Evolutionary conservation across 2,888 invertebrate species (phyloP), one percentile per base, ranked within the genome.

Genomic region (Dioctria linearis): DNA sequence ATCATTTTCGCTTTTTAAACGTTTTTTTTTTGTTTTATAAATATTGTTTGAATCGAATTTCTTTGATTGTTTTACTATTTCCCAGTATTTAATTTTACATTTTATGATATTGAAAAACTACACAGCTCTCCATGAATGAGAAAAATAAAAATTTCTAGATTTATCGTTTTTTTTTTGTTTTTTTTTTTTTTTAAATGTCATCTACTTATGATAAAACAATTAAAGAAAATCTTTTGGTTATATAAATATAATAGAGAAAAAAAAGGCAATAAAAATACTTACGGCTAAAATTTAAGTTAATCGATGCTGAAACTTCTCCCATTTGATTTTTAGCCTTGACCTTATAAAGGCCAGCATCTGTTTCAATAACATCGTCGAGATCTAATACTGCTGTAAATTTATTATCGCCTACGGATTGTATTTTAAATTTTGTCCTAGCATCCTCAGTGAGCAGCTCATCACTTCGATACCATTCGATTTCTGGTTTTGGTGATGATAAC

Each of bases 221-320:
- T 25, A 25, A 25, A 25, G 25, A 25, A 25, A 25, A 25, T 25
- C 25, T 25, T 25, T 25, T 25, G 2, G 2, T 37, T 65, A 5
- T 40, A 37, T 66, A 66, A 40, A n/a, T 66, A 37, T 67, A 79
- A 82, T 80, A 67, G 46, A 78, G 8, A 80, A 6, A 65, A n/a
- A 78, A 80, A 67, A 59, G 61, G 11, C 2, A 51, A 85, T 88
- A 96, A 25, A 25, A 25, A 25, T 25, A 25, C 97, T 96, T 91
- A 98, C 98, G 98, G 91, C 96, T 97, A 90, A 98, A 97, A 92
- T 98, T 98, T 90, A 98, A 94, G 89, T 97, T 98, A 90, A 98
- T 97, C 87, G 97, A 97, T 86, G 97, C 97, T 87, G 97, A 95
- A 89, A 98, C 97, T 92, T 98, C 98, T 88, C 98, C 98, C 92